These are phyloP conservation scores for Liasis olivaceus DNA, from an alignment of 2,797 vertebrate species.

Conservation along the genomic window DNA sequence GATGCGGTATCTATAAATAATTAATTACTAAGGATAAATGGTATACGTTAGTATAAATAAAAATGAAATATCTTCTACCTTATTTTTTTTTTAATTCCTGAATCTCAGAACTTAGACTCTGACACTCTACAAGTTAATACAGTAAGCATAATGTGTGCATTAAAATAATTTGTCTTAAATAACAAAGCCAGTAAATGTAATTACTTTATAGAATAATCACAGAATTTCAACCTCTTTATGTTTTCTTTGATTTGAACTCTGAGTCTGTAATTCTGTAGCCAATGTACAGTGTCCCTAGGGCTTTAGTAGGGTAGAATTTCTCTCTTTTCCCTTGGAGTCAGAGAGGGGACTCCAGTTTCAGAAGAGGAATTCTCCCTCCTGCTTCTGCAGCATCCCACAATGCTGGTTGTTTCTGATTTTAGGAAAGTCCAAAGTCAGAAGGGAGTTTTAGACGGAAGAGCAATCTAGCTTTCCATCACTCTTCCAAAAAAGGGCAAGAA, in stretches of 20 bases:
- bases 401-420: background rate
- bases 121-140: background rate
- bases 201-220: background rate
- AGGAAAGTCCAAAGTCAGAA: background rate
- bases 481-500: background rate
- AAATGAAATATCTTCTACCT: background rate
- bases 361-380: background rate
- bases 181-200: background rate
- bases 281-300: background rate
- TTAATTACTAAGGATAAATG: background rate
- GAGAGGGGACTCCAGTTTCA: background rate
- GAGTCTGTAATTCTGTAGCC: background rate
- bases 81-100: background rate
- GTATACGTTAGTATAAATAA: background rate
- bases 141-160: background rate
- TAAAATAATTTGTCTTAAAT: conserved; percentile 18
- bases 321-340: background rate
- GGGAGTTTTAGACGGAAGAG: background rate
- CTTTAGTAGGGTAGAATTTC: background rate
- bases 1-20: background rate
- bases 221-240: rapidly evolving
- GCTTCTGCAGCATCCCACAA: background rate
- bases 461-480: background rate
- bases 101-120: background rate
- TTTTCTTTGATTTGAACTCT: conserved; percentile 21